Evolutionary conservation across 2,797 vertebrate genomes (phyloP).

Genomic region (Capromys pilorides): DNA sequence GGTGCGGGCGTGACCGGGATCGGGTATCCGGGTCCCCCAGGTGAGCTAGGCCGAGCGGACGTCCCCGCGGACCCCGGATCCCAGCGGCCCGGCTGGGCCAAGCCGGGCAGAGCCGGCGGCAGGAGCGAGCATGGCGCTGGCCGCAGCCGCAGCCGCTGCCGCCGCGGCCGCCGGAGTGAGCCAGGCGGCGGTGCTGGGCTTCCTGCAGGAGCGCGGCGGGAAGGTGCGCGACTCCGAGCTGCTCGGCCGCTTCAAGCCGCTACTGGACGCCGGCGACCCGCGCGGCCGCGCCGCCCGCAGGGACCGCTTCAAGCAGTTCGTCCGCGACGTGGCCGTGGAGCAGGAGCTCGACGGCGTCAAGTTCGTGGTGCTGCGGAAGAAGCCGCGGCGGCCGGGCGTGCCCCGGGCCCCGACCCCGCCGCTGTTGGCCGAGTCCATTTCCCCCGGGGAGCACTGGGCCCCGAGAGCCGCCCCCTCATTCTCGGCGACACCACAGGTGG

Average conservation of each 20-base stretch:
- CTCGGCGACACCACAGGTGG: neutral
- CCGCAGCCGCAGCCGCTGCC: constrained; percentile 37
- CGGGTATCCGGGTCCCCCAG: constrained; percentile 4
- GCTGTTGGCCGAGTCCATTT: fast-evolving
- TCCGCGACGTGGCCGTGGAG: constrained; percentile 91
- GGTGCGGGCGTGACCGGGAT: constrained; percentile 22
- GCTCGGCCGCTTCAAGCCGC: constrained; percentile 86
- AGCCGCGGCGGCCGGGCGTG: constrained; percentile 65
- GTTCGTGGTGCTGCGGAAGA: constrained; percentile 89
- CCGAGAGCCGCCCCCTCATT: fast-evolving
- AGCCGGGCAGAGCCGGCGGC: neutral
- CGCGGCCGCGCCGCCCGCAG: constrained; percentile 86
- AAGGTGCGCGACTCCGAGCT: constrained; percentile 88
- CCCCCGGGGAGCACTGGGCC: fast-evolving
- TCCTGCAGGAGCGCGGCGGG: constrained; percentile 88
- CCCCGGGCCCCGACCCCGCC: neutral
- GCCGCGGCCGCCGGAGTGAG: constrained; percentile 85
- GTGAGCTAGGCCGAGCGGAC: constrained; percentile 49
- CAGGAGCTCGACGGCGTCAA: constrained; percentile 88
- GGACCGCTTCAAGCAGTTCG: constrained; percentile 90
- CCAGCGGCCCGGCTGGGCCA: neutral
- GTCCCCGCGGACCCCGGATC: neutral
- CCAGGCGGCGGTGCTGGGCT: constrained; percentile 87
- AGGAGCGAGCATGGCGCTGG: constrained; percentile 46
- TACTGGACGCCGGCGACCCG: constrained; percentile 86